phyloP scores from a whole-genome alignment of 2,888 invertebrate species.

The Drosophila subquinaria region DNA sequence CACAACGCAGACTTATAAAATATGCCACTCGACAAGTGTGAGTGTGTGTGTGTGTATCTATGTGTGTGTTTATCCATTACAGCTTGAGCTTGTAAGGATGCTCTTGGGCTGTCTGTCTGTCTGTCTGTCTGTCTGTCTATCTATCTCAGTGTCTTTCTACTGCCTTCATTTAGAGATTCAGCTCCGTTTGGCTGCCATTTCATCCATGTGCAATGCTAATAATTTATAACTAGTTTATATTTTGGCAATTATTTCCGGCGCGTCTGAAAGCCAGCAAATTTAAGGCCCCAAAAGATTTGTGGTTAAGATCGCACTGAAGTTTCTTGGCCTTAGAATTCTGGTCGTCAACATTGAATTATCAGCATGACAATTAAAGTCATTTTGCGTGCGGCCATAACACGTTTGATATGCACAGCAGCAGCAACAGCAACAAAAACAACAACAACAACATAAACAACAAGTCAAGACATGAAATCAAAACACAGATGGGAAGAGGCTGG shows the following conservation, averaged over 20 bases:
- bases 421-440: too few relatives aligned
- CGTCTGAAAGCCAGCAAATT: slow-evolving; percentile 15
- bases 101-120: slow-evolving; percentile 29
- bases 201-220: slow-evolving; percentile 68
- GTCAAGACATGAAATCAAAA: slow-evolving; percentile 68
- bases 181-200: slow-evolving; percentile 65
- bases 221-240: slow-evolving; percentile 81
- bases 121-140: slow-evolving; percentile 16
- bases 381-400: slow-evolving; percentile 65
- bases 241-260: slow-evolving; percentile 78
- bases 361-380: slow-evolving; percentile 70
- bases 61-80: slow-evolving; percentile 56
- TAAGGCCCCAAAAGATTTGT: slow-evolving; percentile 49
- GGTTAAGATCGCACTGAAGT: slow-evolving; percentile 27
- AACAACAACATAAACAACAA: slow-evolving; percentile 40
- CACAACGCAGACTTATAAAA: slow-evolving; percentile 62
- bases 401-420: slow-evolving; percentile 56
- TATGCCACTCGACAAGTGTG: slow-evolving; percentile 66
- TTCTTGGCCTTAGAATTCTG: background rate
- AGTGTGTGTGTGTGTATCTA: slow-evolving; percentile 25
- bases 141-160: slow-evolving; percentile 35
- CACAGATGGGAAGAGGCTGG: slow-evolving; percentile 1
- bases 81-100: slow-evolving; percentile 48
- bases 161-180: slow-evolving; percentile 60
- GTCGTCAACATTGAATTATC: slow-evolving; percentile 44